Base-by-base conservation (phyloP, 2,888 invertebrate genomes). In the Gordius sp. region DNA sequence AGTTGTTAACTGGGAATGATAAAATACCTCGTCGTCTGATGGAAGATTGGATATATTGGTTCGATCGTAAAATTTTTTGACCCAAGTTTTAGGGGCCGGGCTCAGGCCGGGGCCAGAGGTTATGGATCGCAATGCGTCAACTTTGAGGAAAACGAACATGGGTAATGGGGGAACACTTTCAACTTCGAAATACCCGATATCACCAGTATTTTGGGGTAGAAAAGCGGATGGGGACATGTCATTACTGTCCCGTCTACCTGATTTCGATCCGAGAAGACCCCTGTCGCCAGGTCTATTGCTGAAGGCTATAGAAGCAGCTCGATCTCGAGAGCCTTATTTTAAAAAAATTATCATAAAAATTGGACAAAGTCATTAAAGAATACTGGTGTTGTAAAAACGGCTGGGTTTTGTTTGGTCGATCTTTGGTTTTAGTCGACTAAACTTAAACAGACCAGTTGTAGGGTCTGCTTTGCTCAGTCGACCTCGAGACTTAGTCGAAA, bases 111-210 rank as follows among this genome's bases (percentile, higher is more conserved):
- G n/a, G n/a, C n/a, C n/a, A n/a, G n/a, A n/a, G n/a, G n/a, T n/a
- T n/a, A n/a, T n/a, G n/a, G n/a, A 20, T 39, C 2, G n/a, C 4
- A 72, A 71, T 18, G 67, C 66, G 67, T 99, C 97, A 0, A 93
- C 91, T 28, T 84, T 82, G 2, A 97, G 73, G 1, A 99, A 73
- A 1, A 87, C 87, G 82, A 89, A 93, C 23, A 99, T 72, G 0
- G 97, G 97, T 57, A 99, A 72, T 0, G 97, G 91, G 1, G 97
- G 87, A 62, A 99, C 87, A n/a, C 91, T 86, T 1, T 83, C 83
- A 59, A 93, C 81, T 69, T 97, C 93, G 0, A 87, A 82, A 67
- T 89, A 89, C 70, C 86, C 47, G 4, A 47, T 47, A 47, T 47
- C 47, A 47, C 47, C 47, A 23, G 47, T 18, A n/a, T 4, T 8